Conservation (phyloP, 1,140 invertebrate species). For the Penaeus vannamei region DNA sequence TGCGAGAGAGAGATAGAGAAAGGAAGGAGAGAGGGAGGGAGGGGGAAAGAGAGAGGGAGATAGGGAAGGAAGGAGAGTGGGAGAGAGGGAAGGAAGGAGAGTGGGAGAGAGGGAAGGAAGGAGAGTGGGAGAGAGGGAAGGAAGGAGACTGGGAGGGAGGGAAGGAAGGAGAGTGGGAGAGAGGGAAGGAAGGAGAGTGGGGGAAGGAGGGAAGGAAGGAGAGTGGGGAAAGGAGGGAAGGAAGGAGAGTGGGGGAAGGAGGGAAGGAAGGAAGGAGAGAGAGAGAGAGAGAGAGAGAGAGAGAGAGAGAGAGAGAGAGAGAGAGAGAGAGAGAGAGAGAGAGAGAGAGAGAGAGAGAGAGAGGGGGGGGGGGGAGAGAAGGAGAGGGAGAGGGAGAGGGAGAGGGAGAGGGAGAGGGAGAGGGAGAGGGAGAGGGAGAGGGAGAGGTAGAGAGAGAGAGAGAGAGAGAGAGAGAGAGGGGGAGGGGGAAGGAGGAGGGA, state of each 20-base stretch:
- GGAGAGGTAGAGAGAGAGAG: background rate
- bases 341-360: conserved; percentile 41
- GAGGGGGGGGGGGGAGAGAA: conserved; percentile 31
- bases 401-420: conserved; percentile 12
- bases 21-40: background rate
- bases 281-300: background rate
- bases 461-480: background rate
- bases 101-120: conserved; percentile 29
- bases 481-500: background rate
- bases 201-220: conserved; percentile 27
- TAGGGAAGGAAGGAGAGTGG: background rate
- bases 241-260: conserved; percentile 20
- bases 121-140: conserved; percentile 37
- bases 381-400: conserved; percentile 37
- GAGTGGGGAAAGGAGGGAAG: conserved; percentile 26
- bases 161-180: background rate
- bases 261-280: background rate
- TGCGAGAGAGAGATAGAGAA: background rate
- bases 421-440: background rate
- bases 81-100: conserved; percentile 5
- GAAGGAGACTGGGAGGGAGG: conserved; percentile 20
- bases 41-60: background rate
- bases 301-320: background rate
- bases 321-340: background rate
- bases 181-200: conserved; percentile 13